These are phyloP conservation scores for Rosalia funebris DNA, from an alignment of 2,888 invertebrate species.

Conservation along the genomic window DNA sequence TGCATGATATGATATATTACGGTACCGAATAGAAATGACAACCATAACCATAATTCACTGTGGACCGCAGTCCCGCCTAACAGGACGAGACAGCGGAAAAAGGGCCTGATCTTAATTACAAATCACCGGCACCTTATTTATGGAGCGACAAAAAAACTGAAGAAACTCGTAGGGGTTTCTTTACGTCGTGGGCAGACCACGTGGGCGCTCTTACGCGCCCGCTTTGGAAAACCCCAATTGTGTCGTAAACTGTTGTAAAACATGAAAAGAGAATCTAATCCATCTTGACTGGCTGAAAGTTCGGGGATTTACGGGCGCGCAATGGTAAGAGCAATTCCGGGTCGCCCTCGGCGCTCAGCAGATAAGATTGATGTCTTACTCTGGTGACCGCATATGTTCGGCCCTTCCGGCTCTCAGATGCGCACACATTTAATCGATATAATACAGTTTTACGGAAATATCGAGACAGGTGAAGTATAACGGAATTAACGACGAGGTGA, in stretches of 20 bases:
- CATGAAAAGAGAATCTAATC: constrained; percentile 59
- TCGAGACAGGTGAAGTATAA: constrained; percentile 8
- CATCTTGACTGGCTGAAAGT: constrained; percentile 57
- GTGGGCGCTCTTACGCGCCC: not conserved
- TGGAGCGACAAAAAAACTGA: not conserved
- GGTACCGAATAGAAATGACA: too few species aligned
- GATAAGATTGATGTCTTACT: constrained; percentile 59
- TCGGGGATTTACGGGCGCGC: constrained; percentile 54
- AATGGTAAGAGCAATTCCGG: constrained; percentile 55
- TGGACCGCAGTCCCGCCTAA: too few species aligned
- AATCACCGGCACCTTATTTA: not conserved
- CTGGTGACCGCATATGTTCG: constrained; percentile 56
- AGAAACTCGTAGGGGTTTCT: not conserved
- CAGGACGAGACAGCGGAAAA: not conserved
- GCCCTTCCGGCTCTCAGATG: constrained; percentile 21
- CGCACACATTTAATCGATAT: constrained; percentile 47
- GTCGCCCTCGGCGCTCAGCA: constrained; percentile 36
- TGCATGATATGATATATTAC: too few species aligned
- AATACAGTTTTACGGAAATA: constrained; percentile 28
- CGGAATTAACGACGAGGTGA: too few species aligned
- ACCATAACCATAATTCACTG: too few species aligned
- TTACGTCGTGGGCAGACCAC: not conserved
- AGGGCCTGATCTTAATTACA: not conserved
- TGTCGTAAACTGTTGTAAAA: constrained; percentile 59
- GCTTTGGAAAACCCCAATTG: constrained; percentile 50